phyloP scores from a whole-genome alignment of 2,113 vertebrate genomes.

The Mesitornis unicolor region DNA sequence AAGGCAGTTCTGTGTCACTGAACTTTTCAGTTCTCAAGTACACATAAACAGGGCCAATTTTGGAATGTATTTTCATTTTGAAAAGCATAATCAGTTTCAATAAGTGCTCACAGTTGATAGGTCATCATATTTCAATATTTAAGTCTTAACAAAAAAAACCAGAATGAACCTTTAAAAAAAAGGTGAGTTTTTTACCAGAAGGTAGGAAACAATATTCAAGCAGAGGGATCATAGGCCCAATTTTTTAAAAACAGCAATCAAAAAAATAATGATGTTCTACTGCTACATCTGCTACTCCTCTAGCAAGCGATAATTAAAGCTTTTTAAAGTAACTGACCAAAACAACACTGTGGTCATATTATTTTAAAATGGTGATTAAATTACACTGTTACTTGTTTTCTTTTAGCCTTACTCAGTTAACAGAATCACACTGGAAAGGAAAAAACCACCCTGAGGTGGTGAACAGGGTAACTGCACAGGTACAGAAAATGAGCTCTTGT shows the following conservation, averaged over 20 bases:
- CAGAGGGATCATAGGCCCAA: background rate
- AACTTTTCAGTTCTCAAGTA: background rate
- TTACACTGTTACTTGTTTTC: background rate
- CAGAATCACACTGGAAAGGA: background rate
- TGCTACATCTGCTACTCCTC: background rate
- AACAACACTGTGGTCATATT: background rate
- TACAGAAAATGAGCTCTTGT: background rate
- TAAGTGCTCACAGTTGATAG: background rate
- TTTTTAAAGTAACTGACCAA: background rate
- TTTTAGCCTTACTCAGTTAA: background rate
- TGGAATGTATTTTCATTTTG: background rate
- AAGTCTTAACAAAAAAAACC: background rate
- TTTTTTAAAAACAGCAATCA: background rate
- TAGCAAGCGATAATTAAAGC: background rate
- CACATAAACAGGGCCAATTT: background rate
- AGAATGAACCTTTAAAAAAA: background rate
- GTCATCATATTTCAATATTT: background rate
- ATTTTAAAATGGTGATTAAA: background rate
- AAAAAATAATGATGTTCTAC: background rate
- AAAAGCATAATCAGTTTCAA: background rate
- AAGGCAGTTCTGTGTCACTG: background rate
- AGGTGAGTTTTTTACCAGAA: background rate
- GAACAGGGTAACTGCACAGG: background rate
- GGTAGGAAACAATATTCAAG: background rate
- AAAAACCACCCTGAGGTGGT: background rate